Evolutionary conservation across 2,113 vertebrate genomes (phyloP), one percentile per base, ranked within the genome.

Genomic region (Megaleporinus macrocephalus): DNA sequence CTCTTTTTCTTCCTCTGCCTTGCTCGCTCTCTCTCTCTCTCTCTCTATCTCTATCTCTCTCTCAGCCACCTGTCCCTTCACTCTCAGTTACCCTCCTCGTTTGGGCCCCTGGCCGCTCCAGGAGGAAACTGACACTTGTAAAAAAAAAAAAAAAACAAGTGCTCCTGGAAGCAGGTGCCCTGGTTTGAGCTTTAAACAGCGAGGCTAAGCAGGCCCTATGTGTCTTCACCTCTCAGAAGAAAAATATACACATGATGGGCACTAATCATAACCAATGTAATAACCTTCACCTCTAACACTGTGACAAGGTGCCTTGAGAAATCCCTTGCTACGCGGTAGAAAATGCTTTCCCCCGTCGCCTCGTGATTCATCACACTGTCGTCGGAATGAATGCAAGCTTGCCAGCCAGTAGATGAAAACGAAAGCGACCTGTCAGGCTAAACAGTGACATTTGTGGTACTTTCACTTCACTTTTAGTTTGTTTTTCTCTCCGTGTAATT

Each of bases 241-340:
- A 55, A 29, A 76, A 47, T 29, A n/a, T 2, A 27, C 65, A 27
- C 51, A 59, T 57, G 29, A 70, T 51, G 41, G 65, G 49, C 51
- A 27, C 68, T 84, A 80, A 76, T 80, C 65, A 44, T 27, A 76
- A 63, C 55, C 44, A 29, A 57, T 36, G 22, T 57, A 51, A 69
- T 27, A 69, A 75, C 24, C 16, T 5, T n/a, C 29, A 69, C 36
- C 27, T 41, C 30, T 65, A 71, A 63, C 66, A 36, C 65, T 11
- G 57, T 49, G 66, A n/a, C 24, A 33, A 66, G 63, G 61, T 44
- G 71, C 65, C 53, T 65, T 16, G 24, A 5, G 26, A 20, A 73
- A 36, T 4, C 44, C 14, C 49, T 29, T 2, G 36, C 36, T 44
- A 16, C 14, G 16, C 61, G 20, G 62, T 30, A 65, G 14, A 11